Conservation (phyloP, 1,140 invertebrate species). For the Psilanteris sp. region DNA sequence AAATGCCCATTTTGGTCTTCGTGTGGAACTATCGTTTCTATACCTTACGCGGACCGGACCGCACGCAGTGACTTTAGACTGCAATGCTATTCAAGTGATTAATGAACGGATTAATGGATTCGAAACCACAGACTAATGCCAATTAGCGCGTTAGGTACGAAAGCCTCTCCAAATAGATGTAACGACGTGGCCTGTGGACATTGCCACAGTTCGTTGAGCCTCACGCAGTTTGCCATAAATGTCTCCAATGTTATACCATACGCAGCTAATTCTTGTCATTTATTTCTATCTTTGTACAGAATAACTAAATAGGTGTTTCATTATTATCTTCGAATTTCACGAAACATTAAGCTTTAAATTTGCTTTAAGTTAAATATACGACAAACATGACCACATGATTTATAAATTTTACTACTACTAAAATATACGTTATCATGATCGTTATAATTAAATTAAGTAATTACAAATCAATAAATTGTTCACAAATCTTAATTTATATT, state of each 20-base stretch:
- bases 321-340: background rate
- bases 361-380: no score
- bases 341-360: no score
- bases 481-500: no score
- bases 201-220: slow-evolving; percentile 58
- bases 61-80: slow-evolving; percentile 59
- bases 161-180: slow-evolving; percentile 62
- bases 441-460: no score
- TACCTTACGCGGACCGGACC: slow-evolving; percentile 42
- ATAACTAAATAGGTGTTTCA: slow-evolving; percentile 23
- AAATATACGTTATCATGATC: no score
- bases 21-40: slow-evolving; percentile 49
- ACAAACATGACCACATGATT: no score
- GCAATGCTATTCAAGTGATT: slow-evolving; percentile 65
- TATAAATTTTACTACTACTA: no score
- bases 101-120: slow-evolving; percentile 75
- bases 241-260: slow-evolving; percentile 31
- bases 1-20: slow-evolving; percentile 30
- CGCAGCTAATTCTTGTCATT: slow-evolving; percentile 56
- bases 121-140: slow-evolving; percentile 73
- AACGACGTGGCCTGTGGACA: slow-evolving; percentile 61
- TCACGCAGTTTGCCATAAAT: slow-evolving; percentile 39
- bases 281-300: slow-evolving; percentile 46
- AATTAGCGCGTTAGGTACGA: slow-evolving; percentile 68
- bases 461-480: no score